These are phyloP conservation scores for Apotomis capreana DNA, from an alignment of 2,888 invertebrate species.

Conservation along the genomic window DNA sequence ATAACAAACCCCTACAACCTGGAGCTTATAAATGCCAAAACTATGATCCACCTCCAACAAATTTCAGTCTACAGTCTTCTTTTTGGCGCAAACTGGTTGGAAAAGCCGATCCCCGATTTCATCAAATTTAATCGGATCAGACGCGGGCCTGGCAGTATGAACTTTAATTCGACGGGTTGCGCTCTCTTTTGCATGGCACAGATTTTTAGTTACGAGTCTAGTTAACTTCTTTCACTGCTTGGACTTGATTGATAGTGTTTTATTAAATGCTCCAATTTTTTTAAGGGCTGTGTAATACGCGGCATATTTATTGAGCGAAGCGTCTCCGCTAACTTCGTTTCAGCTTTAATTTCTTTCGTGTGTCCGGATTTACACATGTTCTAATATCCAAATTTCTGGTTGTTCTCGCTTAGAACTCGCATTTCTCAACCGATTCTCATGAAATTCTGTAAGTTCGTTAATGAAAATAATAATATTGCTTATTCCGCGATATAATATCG, in stretches of 20 bases:
- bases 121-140: conserved; percentile 40
- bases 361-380: too few species aligned
- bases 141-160: conserved; percentile 1
- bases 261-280: conserved; percentile 22
- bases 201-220: background rate
- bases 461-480: too few species aligned
- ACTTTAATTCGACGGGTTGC: background rate
- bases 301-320: background rate
- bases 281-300: conserved; percentile 8
- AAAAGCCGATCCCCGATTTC: conserved; percentile 37
- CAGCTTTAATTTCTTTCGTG: too few species aligned
- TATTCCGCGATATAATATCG: too few species aligned
- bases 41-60: conserved; percentile 20
- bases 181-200: background rate
- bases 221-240: conserved; percentile 16
- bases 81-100: conserved; percentile 31
- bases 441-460: too few species aligned
- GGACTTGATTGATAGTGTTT: conserved; percentile 28
- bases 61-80: conserved; percentile 31
- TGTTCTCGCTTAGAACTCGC: too few species aligned
- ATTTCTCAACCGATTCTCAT: too few species aligned
- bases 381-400: too few species aligned
- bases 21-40: conserved; percentile 6
- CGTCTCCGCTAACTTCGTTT: too few species aligned
- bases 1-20: background rate